These are phyloP conservation scores for Agapostemon virescens DNA, from an alignment of 2,888 invertebrate genomes.

Conservation along the genomic window DNA sequence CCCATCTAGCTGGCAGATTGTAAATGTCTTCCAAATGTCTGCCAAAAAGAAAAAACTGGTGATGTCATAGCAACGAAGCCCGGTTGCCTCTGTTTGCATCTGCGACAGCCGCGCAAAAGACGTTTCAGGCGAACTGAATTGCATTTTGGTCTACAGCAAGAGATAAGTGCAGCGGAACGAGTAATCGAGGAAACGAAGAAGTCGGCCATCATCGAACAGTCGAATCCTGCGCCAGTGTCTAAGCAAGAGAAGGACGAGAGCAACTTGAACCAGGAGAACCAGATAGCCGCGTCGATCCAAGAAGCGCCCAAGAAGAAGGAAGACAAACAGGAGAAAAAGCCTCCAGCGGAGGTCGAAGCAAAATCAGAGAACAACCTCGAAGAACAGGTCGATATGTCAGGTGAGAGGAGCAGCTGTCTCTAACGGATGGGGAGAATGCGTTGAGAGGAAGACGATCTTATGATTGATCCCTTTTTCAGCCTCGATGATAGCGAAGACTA, in stretches of 20 bases:
- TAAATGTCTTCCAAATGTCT: too few species aligned
- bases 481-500: conserved; percentile 85
- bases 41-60: too few species aligned
- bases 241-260: conserved; percentile 69
- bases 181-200: conserved; percentile 49
- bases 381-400: conserved; percentile 84
- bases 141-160: conserved; percentile 39
- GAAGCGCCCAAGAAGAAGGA: conserved; percentile 73
- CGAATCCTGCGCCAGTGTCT: conserved; percentile 47
- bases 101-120: too few species aligned
- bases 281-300: conserved; percentile 50
- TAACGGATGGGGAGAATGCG: not conserved
- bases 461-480: conserved; percentile 75
- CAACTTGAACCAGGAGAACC: conserved; percentile 66
- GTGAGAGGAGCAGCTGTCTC: conserved; percentile 75
- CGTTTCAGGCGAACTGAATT: not conserved
- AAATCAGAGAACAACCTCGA: conserved; percentile 76
- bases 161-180: conserved; percentile 51
- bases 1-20: too few species aligned
- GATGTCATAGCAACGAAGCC: too few species aligned
- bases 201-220: conserved; percentile 53
- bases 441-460: not conserved
- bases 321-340: conserved; percentile 75
- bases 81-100: too few species aligned
- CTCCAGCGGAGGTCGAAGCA: conserved; percentile 68